Percentiles rank a stretch among this genome's conserved stretches.
Evolutionary conservation across 2,888 invertebrate genomes (phyloP).

Genomic region (Erpobdella octoculata): DNA sequence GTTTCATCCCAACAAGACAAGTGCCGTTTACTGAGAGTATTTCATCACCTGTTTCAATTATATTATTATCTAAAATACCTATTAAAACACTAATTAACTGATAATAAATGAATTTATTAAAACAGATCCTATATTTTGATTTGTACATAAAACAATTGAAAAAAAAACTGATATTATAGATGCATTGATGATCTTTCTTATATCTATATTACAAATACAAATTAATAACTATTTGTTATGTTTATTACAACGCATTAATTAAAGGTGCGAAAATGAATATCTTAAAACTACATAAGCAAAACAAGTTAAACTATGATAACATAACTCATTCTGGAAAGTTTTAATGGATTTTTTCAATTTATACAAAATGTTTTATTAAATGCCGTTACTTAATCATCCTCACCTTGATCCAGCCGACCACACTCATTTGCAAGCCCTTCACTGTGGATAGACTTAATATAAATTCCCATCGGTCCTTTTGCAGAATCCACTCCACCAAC

Average conservation of each 20-base stretch:
- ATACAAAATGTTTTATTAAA: not conserved
- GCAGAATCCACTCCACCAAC: not conserved
- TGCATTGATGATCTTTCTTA: not conserved
- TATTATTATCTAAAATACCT: too few species aligned
- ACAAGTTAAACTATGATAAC: too few species aligned
- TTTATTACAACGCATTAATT: not conserved
- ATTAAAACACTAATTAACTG: too few species aligned
- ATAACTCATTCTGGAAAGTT: too few species aligned
- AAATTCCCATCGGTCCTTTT: not conserved
- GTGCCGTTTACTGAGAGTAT: not conserved
- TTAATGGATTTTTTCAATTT: too few species aligned
- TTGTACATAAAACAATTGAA: too few species aligned
- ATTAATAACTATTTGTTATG: not conserved
- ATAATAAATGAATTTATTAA: not conserved
- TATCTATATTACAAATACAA: not conserved
- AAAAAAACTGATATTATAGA: too few species aligned
- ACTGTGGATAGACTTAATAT: not conserved
- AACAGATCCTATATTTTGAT: too few species aligned
- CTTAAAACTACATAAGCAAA: too few species aligned
- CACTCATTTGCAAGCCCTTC: not conserved
- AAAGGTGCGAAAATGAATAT: not conserved
- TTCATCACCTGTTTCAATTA: constrained; percentile 8
- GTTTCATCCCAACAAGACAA: not conserved
- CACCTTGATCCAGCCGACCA: not conserved
- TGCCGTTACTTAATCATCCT: not conserved